Evolutionary conservation across 2,797 vertebrate genomes (phyloP).

Genomic region (Coreius guichenoti): DNA sequence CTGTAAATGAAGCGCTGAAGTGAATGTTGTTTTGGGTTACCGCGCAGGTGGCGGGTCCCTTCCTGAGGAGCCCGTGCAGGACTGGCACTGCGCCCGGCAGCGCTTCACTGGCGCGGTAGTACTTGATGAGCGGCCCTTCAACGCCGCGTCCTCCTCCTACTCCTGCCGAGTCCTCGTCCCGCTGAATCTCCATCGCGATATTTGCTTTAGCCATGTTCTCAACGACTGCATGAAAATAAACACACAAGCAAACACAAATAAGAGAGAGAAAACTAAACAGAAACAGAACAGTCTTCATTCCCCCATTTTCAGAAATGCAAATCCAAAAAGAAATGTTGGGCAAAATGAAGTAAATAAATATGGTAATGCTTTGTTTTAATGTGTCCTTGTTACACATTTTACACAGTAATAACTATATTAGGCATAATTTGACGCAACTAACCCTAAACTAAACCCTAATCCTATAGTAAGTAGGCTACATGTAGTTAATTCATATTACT

Average conservation of each 20-base stretch:
- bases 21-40: conserved; percentile 64
- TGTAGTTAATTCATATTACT: too few species aligned
- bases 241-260: neutral
- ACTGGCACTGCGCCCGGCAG: conserved; percentile 45
- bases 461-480: too few species aligned
- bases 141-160: rapidly evolving
- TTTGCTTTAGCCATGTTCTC: conserved; percentile 71
- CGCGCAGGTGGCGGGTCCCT: conserved; percentile 73
- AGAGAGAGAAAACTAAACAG: neutral
- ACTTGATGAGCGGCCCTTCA: neutral
- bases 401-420: too few species aligned
- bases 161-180: neutral
- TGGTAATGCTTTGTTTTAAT: too few species aligned
- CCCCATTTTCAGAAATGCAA: too few species aligned
- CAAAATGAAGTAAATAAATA: too few species aligned
- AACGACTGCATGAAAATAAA: neutral
- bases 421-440: too few species aligned
- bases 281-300: neutral
- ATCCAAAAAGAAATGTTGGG: too few species aligned
- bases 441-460: too few species aligned
- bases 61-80: conserved; percentile 68
- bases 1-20: neutral
- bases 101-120: conserved; percentile 66
- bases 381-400: too few species aligned
- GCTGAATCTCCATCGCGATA: conserved; percentile 67